Percentiles rank a stretch among this genome's conserved stretches.
Conservation (phyloP, 1,140 invertebrate species). For the Penaeus indicus region DNA sequence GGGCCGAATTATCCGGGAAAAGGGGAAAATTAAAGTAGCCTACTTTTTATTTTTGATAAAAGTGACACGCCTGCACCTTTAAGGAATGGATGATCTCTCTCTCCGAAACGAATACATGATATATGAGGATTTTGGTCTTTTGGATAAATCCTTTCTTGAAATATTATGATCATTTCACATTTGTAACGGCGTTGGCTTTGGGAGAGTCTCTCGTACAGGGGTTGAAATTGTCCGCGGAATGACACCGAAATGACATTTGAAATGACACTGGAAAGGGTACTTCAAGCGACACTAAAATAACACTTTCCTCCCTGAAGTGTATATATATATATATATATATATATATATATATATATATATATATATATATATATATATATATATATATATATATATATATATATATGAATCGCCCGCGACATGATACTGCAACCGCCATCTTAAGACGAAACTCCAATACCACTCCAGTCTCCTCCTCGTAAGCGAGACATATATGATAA, state of each 20-base stretch:
- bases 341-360: slow-evolving; percentile 42
- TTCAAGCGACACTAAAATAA: slow-evolving; percentile 33
- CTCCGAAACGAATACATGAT: too few relatives aligned
- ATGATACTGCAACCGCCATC: background rate
- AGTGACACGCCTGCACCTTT: too few relatives aligned
- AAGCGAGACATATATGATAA: background rate
- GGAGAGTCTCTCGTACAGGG: background rate
- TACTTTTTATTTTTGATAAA: too few relatives aligned
- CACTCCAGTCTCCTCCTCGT: background rate
- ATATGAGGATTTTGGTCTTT: background rate
- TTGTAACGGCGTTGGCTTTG: background rate
- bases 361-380: slow-evolving; percentile 57
- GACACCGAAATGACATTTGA: background rate
- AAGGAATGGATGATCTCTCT: too few relatives aligned
- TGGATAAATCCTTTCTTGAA: background rate
- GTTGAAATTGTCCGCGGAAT: background rate
- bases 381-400: slow-evolving; percentile 51
- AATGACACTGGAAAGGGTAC: slow-evolving; percentile 67
- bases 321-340: slow-evolving; percentile 54
- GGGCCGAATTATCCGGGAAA: too few relatives aligned
- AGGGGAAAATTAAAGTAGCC: too few relatives aligned
- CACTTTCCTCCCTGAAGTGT: background rate
- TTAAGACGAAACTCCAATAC: background rate
- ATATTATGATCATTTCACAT: background rate
- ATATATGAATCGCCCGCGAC: background rate